Conservation (phyloP, 37 sponge, comb jelly and placozoan species). For the Cladorhizidae sp. region DNA sequence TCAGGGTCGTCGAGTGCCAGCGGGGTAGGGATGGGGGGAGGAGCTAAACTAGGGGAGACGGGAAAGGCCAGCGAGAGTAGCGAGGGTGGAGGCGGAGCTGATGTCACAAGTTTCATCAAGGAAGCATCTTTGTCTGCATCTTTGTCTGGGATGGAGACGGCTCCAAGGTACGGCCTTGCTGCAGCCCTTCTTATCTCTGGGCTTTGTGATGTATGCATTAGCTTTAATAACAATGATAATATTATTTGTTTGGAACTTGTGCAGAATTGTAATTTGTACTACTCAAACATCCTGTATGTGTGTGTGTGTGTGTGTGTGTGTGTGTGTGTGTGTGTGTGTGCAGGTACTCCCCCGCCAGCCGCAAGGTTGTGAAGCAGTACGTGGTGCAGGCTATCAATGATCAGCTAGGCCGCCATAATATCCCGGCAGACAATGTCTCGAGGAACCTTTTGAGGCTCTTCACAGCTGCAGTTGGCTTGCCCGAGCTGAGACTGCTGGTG, state of each 20-base stretch:
- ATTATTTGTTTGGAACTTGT: no score
- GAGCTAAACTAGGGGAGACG: not conserved
- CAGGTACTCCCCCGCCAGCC: constrained; percentile 38
- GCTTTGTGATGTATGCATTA: not conserved
- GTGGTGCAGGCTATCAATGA: constrained; percentile 64
- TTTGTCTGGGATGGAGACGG: constrained; percentile 14
- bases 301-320: not conserved
- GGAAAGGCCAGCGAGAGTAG: constrained; percentile 9
- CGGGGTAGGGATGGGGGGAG: not conserved
- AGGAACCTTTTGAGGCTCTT: constrained; percentile 68
- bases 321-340: not conserved
- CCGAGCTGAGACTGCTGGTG: constrained; percentile 61
- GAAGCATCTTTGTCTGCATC: not conserved
- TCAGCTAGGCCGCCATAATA: constrained; percentile 41
- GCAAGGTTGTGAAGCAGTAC: constrained; percentile 41
- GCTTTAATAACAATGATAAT: not conserved
- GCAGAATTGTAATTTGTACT: no score
- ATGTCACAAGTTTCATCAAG: not conserved
- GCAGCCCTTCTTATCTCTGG: not conserved
- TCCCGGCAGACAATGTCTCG: constrained; percentile 52
- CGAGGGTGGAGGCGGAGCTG: constrained; percentile 1
- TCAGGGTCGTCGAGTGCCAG: not conserved
- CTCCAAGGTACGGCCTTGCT: constrained; percentile 25
- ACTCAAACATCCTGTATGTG: no score
- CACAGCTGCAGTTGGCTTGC: constrained; percentile 44